A percentile compares a stretch with the other conserved stretches of the same genome.
Conservation (phyloP, 1,140 invertebrate genomes). For the Telenomus remus region DNA sequence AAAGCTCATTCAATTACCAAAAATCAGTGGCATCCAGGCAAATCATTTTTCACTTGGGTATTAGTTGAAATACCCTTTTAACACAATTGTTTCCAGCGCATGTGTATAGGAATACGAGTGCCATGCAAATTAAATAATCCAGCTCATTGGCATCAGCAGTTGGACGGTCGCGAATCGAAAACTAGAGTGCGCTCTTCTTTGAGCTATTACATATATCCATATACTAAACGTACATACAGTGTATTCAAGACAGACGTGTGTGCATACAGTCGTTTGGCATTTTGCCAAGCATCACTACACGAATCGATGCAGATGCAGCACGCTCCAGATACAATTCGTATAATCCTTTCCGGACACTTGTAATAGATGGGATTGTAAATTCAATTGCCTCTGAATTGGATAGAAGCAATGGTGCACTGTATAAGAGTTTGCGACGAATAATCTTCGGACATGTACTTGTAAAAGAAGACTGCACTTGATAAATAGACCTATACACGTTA, state of each 20-base stretch:
- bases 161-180: slow-evolving; percentile 30
- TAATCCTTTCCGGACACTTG: slow-evolving; percentile 73
- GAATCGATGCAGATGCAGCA: slow-evolving; percentile 72
- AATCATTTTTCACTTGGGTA: no score
- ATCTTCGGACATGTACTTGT: slow-evolving; percentile 57
- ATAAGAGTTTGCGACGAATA: slow-evolving; percentile 58
- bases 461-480: slow-evolving; percentile 56
- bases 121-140: slow-evolving; percentile 51
- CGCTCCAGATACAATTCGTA: slow-evolving; percentile 63
- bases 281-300: slow-evolving; percentile 56
- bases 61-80: no score
- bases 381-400: slow-evolving; percentile 70
- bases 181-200: slow-evolving; percentile 39
- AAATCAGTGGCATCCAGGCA: no score
- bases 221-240: slow-evolving; percentile 45
- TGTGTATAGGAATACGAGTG: no score
- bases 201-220: slow-evolving; percentile 54
- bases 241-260: slow-evolving; percentile 49
- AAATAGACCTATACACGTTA: slow-evolving; percentile 43
- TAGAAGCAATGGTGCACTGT: slow-evolving; percentile 58
- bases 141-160: slow-evolving; percentile 41
- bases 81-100: no score
- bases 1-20: no score
- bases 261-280: slow-evolving; percentile 58
- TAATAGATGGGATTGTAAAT: slow-evolving; percentile 73